Base-by-base conservation (phyloP, 2,797 vertebrate genomes). In the Neomorphus geoffroyi region DNA sequence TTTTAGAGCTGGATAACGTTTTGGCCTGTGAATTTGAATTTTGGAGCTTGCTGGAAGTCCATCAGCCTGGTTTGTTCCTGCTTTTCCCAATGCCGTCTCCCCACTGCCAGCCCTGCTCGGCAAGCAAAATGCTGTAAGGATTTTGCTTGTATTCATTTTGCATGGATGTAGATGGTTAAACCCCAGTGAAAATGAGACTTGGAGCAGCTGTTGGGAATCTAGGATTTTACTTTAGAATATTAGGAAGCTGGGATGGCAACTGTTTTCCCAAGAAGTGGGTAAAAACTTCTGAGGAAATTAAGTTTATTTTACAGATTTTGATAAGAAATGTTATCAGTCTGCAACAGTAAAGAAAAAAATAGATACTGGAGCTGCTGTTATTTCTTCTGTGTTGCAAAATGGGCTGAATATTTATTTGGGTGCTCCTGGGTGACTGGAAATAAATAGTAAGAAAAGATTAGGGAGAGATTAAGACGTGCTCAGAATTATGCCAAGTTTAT, bases 131-230 rank as follows among this genome's bases (percentile, higher is more conserved):
- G n/a, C n/a, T 12, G 21, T 8, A 1, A 0, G 30, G 41, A 1
- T 19, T 39, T 37, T 3, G 14, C 46, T 48, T 48, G 45, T 45
- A 19, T 30, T 28, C 13, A 1, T 24, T 48, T 62, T 4, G 2
- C 6, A 0, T 7, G 54, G 4, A 1, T 1, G 1, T 6, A 3
- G 56, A 3, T 18, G 8, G 10, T 12, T n/a, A 4, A 14, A 46
- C 1, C 3, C 2, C 13, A 1, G 28, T 6, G 66, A 12, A 2
- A 56, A 6, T 3, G 30, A 8, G 48, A 7, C 12, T 13, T 4
- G 23, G 21, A 30, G 14, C 13, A 1, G 73, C 81, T 10, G 39
- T 4, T 6, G 2, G 0, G 53, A 4, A 61, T 2, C n/a, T 1
- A 4, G 28, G 53, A 9, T 12, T 86, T 61, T 32, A 18, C 73